Percentiles rank a stretch among this genome's conserved stretches.
Conservation (phyloP, 2,113 vertebrate species). For the Sceloporus undulatus region DNA sequence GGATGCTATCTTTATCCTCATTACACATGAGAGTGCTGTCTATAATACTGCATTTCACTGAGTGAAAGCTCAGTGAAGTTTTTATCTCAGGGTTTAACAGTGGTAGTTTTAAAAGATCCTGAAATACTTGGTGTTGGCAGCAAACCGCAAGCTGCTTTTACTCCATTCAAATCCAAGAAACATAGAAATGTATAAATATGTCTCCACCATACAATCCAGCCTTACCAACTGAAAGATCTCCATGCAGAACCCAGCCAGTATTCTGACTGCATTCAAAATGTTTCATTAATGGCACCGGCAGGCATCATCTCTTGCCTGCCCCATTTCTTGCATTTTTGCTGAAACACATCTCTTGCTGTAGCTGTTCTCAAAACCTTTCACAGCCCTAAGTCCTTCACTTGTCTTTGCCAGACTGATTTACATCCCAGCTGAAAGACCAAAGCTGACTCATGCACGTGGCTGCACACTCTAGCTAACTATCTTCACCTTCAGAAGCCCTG, state of each 20-base stretch:
- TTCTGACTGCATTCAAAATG: constrained; percentile 36
- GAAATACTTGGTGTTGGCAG: background rate
- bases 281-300: background rate
- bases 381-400: constrained; percentile 45
- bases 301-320: constrained; percentile 40
- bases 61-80: constrained; percentile 44
- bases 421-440: constrained; percentile 55
- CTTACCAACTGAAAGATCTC: constrained; percentile 52
- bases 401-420: constrained; percentile 65
- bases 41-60: constrained; percentile 43
- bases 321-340: constrained; percentile 63
- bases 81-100: constrained; percentile 35
- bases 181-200: constrained; percentile 23
- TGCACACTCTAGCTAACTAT: constrained; percentile 56
- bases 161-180: background rate
- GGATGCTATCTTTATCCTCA: constrained; percentile 63
- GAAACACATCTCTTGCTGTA: constrained; percentile 72
- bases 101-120: constrained; percentile 41
- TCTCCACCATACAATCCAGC: constrained; percentile 20
- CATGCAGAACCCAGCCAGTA: constrained; percentile 37
- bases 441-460: constrained; percentile 64
- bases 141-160: too few relatives aligned
- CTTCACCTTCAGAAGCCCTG: constrained; percentile 30
- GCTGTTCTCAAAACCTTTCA: constrained; percentile 66
- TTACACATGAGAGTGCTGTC: constrained; percentile 25